A percentile compares a stretch with the other conserved stretches of the same genome.
These are phyloP conservation scores for Anadara kagoshimensis DNA, from an alignment of 1,140 invertebrate species.

Conservation along the genomic window DNA sequence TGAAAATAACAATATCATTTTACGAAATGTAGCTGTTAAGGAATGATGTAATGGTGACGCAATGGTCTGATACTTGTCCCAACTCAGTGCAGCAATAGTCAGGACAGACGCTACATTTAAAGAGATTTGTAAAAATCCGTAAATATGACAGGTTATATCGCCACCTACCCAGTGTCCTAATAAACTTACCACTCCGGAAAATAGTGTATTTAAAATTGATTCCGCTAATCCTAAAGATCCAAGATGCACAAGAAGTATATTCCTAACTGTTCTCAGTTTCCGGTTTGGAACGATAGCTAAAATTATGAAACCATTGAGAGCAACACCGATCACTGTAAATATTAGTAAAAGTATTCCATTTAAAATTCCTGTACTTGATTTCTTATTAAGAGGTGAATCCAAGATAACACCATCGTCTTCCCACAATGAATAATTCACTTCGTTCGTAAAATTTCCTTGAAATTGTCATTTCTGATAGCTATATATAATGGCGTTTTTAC, in stretches of 20 bases:
- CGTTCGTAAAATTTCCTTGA: too few relatives aligned
- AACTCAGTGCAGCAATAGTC: conserved; percentile 66
- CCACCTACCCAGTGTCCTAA: conserved; percentile 56
- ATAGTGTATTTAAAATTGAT: conserved; percentile 52
- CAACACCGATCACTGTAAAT: conserved; percentile 53
- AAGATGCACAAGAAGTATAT: conserved; percentile 65
- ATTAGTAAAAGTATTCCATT: conserved; percentile 56
- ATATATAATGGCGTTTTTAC: too few relatives aligned
- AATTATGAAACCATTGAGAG: conserved; percentile 64
- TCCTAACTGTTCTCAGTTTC: conserved; percentile 60
- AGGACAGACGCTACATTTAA: conserved; percentile 56
- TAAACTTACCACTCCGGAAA: conserved; percentile 50
- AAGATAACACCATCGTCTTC: too few relatives aligned
- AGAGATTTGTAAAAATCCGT: conserved; percentile 49
- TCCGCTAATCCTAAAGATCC: conserved; percentile 55
- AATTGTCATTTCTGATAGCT: too few relatives aligned
- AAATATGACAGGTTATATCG: conserved; percentile 48
- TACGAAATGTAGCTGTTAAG: conserved; percentile 56
- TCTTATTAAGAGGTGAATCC: too few relatives aligned
- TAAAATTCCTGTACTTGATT: too few relatives aligned
- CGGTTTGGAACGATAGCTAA: conserved; percentile 65
- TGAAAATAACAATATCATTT: conserved; percentile 60
- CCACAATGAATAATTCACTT: too few relatives aligned
- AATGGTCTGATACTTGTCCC: conserved; percentile 70
- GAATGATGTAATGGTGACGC: conserved; percentile 65